Evolutionary conservation across 1,140 invertebrate species (phyloP), one percentile per base, ranked within the genome.

Genomic region (Scylla paramamosain): DNA sequence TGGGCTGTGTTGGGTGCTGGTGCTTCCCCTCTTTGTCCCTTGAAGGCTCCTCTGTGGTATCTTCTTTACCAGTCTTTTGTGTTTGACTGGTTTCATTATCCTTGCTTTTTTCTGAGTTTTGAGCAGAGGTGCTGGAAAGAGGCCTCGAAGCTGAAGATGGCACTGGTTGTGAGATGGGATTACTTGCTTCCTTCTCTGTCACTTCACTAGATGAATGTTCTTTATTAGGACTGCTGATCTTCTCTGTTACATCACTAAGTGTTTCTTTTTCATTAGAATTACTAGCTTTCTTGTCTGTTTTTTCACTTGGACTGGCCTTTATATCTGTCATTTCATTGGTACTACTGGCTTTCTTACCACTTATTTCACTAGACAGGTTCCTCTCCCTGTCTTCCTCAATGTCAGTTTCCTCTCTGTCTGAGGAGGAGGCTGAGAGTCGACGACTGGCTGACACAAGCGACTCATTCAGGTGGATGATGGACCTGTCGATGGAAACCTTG

Each of bases 401-500:
- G 12, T 77, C 12, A 7, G 25, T 77, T 77, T 77, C 20, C 20
- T 77, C n/a, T n/a, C 25, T 20, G n/a, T n/a, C 67, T n/a, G 67
- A 25, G 67, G 67, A 77, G 67, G 67, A 7, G 6, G 16, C 20
- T n/a, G 67, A 77, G 1, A 7, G 6, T 0, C 25, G 6, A n/a
- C 25, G 25, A 20, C 16, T 20, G 67, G 67, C 12, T 20, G 67
- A n/a, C 20, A 77, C 67, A n/a, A 77, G 25, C n/a, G 67, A 77
- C 67, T 91, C 89, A 12, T 32, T 77, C 31, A 77, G 31, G 39
- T 91, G 31, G 29, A 91, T 91, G 20, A 91, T 32, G 25, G 52
- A 77, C 16, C 90, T 91, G 39, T 91, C 90, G 46, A 91, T 91
- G 4, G 90, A 91, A 6, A 91, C 90, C 29, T 91, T 77, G 0